Evolutionary conservation across 2,113 vertebrate species (phyloP).

Genomic region (Odocoileus virginianus): DNA sequence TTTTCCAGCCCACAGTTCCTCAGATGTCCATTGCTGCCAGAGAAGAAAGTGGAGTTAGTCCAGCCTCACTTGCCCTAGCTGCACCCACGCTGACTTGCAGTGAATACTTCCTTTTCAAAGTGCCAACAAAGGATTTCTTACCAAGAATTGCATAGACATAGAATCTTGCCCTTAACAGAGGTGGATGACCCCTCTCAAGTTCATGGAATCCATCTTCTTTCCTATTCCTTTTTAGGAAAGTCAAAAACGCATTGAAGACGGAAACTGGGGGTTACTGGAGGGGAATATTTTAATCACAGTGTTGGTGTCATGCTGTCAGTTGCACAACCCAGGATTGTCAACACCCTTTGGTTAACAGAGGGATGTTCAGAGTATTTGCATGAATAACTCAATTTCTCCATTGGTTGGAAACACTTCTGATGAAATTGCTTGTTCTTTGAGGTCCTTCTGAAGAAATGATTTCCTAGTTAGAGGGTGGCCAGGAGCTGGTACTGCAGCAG

Average conservation of each 20-base stretch:
- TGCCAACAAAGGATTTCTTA: not conserved
- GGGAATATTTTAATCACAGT: not conserved
- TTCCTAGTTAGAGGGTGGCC: not conserved
- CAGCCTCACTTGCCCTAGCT: not conserved
- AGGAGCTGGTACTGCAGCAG: not conserved
- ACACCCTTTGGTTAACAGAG: not conserved
- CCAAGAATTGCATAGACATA: not conserved
- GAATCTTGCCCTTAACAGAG: not conserved
- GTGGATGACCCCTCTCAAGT: not conserved
- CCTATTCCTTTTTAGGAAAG: not conserved
- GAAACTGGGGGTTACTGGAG: not conserved
- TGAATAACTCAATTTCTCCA: not conserved
- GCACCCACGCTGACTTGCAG: not conserved
- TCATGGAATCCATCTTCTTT: not conserved
- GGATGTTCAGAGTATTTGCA: not conserved
- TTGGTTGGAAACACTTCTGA: not conserved
- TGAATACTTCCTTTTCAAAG: conserved; percentile 1
- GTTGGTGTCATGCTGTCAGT: not conserved
- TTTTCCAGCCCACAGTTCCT: not conserved
- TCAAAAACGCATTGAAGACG: not conserved
- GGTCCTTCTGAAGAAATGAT: not conserved
- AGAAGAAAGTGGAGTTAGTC: not conserved
- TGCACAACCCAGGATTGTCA: not conserved
- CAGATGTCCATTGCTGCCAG: not conserved
- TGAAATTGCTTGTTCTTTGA: not conserved